Base-by-base conservation (phyloP, 1,140 invertebrate species). In the Zaprionus nigranus region DNA sequence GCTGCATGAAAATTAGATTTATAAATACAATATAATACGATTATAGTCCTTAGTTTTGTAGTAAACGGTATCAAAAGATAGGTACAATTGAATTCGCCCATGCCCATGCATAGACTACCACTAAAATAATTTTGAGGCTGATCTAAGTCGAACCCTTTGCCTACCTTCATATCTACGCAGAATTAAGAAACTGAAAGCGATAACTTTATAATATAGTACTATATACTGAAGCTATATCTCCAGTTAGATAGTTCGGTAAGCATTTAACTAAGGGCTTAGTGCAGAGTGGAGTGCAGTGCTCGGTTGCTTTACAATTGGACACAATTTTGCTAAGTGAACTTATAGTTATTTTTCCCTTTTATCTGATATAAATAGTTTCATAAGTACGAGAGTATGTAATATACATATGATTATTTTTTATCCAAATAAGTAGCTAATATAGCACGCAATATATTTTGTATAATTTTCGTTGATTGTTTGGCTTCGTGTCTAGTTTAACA, bases 11-110 rank as follows among this genome's bases (percentile, higher is more conserved):
- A 59, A 76, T 64, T 30, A 86, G 73, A 78, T 80, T 70, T 78
- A 78, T 81, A 66, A 58, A n/a, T 66, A 57, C 71, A 81, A 81
- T 85, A 57, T 75, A 81, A 81, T 90, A 85, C 79, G 81, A 79
- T 88, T 90, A 90, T 90, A 90, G 85, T 90, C 85, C 85, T 90
- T 90, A 90, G 81, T 82, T 90, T 90, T 90, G 85, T 90, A 90
- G 88, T 90, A 90, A 90, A 90, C 85, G 79, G 85, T 90, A 90
- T 90, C 85, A 90, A 90, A 90, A 90, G 85, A 90, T 90, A 90
- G 85, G 85, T 90, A 90, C 85, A 90, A 90, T 90, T 90, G 79
- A 90, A 79, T 90, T 78, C 51, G 69, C 75, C 61, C 49, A 56
- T 76, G 68, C 46, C 69, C 65, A 49, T 68, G 60, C 81, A 78